Conservation (phyloP, 1,140 invertebrate species). For the Drosophila fuyamai region DNA sequence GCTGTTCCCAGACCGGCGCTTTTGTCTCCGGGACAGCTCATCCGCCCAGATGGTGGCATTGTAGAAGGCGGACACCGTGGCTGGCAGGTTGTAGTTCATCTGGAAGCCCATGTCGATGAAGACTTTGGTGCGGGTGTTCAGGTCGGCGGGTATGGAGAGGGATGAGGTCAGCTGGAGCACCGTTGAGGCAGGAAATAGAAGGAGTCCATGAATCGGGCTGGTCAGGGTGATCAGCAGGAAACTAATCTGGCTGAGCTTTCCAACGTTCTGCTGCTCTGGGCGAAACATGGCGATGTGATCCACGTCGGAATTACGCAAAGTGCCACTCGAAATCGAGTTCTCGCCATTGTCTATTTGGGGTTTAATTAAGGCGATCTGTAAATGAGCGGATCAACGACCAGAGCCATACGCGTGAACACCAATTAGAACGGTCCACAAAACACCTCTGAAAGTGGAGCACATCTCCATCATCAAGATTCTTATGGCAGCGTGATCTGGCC, state of each 20-base stretch:
- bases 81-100: constrained; percentile 76
- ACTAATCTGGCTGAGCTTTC: constrained; percentile 6
- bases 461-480: constrained; percentile 17
- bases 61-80: constrained; percentile 55
- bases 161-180: constrained; percentile 59
- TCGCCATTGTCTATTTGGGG: constrained; percentile 59
- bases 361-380: constrained; percentile 65
- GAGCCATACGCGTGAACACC: constrained; percentile 42
- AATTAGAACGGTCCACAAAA: constrained; percentile 58
- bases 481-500: constrained; percentile 11
- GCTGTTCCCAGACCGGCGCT: constrained; percentile 31
- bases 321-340: constrained; percentile 7
- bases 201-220: constrained; percentile 4
- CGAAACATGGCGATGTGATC: constrained; percentile 62
- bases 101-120: constrained; percentile 76
- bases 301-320: neutral
- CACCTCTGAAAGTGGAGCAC: constrained; percentile 47
- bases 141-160: constrained; percentile 62
- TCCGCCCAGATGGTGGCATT: constrained; percentile 68
- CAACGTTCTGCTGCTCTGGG: constrained; percentile 43
- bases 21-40: constrained; percentile 42
- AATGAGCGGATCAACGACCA: constrained; percentile 64
- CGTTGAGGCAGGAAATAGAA: constrained; percentile 48
- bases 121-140: constrained; percentile 56
- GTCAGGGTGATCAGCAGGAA: constrained; percentile 19